Evolutionary conservation across 1,140 invertebrate species (phyloP), one percentile per base, ranked within the genome.

Genomic region (Calycopis cecrops): DNA sequence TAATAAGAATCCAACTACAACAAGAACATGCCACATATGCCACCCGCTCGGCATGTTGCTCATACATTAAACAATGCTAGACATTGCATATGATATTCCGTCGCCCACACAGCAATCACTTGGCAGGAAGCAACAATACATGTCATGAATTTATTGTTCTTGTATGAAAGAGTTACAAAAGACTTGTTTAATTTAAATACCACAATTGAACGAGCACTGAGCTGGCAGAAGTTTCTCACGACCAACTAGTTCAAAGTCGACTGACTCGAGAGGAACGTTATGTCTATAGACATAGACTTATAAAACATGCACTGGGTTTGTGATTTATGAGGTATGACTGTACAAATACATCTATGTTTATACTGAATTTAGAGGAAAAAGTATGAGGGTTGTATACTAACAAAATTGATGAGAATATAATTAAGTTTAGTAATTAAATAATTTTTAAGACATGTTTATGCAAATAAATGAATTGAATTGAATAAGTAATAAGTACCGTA

Each of bases 41-140:
- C 14, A 17, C 40, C 40, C 12, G 12, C 9, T 16, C 40, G 17
- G 35, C 38, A 9, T 18, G 11, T 17, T 10, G 42, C n/a, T 10
- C 12, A 33, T 28, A 21, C 10, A 18, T 53, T 28, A 38, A 44
- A 38, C 40, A 53, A 58, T 55, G 51, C 47, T 54, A 49, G 33
- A 42, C n/a, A 42, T 18, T 52, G 59, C 57, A 10, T 55, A 49
- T 53, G 52, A 59, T 66, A 63, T 17, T 48, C 59, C 52, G 60
- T 55, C 74, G 69, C 76, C 76, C 63, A 82, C 79, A 62, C 69
- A 61, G 52, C 60, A 73, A 62, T 76, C 63, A 67, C 28, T 48
- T 59, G 63, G 63, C 73, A 71, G 74, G 71, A 76, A 76, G 70
- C 65, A 55, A 53, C 62, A 58, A 65, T 68, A 59, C 57, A 62